Conservation (phyloP, 2,113 vertebrate species). For the Stigmatopora nigra region DNA sequence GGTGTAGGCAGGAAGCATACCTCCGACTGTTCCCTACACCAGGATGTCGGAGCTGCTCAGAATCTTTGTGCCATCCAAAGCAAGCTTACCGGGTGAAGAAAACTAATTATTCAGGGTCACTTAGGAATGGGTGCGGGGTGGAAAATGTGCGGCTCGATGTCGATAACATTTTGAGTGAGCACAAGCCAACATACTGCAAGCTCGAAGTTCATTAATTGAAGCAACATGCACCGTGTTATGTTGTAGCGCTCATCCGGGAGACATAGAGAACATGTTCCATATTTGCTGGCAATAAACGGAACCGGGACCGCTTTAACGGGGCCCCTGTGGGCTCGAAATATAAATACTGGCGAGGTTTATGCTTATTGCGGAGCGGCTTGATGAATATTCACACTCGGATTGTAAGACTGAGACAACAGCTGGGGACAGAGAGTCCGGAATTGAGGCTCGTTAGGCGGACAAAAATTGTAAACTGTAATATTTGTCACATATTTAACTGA, state of each 20-base stretch:
- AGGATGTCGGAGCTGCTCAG: constrained; percentile 33
- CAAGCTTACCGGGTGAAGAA: constrained; percentile 31
- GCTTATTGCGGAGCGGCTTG: constrained; percentile 45
- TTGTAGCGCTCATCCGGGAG: constrained; percentile 26
- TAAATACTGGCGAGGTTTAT: constrained; percentile 40
- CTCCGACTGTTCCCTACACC: constrained; percentile 64
- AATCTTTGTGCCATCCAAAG: constrained; percentile 40
- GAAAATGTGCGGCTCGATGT: neutral
- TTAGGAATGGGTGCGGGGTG: neutral
- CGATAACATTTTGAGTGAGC: neutral
- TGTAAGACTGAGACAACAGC: constrained; percentile 57
- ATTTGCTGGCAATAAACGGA: constrained; percentile 31
- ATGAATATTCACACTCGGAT: constrained; percentile 60
- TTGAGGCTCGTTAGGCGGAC: constrained; percentile 29
- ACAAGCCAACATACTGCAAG: neutral
- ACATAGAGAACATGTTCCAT: constrained; percentile 19
- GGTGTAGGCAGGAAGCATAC: constrained; percentile 39
- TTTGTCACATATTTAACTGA: neutral
- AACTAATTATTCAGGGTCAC: neutral
- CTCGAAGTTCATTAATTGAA: constrained; percentile 11
- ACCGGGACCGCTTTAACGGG: constrained; percentile 28
- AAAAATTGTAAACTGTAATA: neutral
- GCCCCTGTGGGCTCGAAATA: constrained; percentile 27
- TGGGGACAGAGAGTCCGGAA: constrained; percentile 42
- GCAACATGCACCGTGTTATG: constrained; percentile 4